Conservation (phyloP, 2,113 vertebrate species). For the Dolichallabes microphthalmus region DNA sequence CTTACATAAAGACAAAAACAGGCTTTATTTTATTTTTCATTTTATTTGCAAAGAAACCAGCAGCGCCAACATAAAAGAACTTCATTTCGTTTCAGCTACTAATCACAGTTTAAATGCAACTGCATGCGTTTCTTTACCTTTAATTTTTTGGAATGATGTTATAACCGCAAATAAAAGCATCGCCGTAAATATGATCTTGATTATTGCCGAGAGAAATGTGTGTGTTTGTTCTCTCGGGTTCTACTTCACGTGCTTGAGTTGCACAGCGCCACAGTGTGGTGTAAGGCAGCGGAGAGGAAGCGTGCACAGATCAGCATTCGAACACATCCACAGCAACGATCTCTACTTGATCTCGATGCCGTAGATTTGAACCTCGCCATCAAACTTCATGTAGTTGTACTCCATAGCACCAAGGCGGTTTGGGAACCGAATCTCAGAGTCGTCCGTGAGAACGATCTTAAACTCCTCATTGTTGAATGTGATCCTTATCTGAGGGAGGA, state of each 20-base stretch:
- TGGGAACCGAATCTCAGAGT: conserved; percentile 68
- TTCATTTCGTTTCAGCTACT: background rate
- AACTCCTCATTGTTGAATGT: conserved; percentile 67
- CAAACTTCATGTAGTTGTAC: conserved; percentile 60
- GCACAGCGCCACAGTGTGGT: background rate
- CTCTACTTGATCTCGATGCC: conserved; percentile 66
- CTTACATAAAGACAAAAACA: background rate
- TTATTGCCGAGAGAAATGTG: background rate
- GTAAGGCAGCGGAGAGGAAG: background rate
- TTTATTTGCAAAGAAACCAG: background rate
- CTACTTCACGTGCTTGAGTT: background rate
- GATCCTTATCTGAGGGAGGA: conserved; percentile 60
- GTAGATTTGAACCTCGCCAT: conserved; percentile 61
- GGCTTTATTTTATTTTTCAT: background rate
- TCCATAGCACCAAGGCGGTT: conserved; percentile 69
- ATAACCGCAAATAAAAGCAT: background rate
- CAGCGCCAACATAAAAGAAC: background rate
- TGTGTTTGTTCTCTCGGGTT: background rate
- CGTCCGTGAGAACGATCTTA: conserved; percentile 64
- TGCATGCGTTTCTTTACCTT: background rate
- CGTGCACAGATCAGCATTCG: background rate
- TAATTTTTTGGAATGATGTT: background rate
- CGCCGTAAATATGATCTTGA: background rate
- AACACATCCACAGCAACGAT: no score
- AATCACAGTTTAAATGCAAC: background rate